A percentile compares a stretch with the other conserved stretches of the same genome.
Evolutionary conservation across 2,113 vertebrate species (phyloP).

Genomic region (Laterallus jamaicensis): DNA sequence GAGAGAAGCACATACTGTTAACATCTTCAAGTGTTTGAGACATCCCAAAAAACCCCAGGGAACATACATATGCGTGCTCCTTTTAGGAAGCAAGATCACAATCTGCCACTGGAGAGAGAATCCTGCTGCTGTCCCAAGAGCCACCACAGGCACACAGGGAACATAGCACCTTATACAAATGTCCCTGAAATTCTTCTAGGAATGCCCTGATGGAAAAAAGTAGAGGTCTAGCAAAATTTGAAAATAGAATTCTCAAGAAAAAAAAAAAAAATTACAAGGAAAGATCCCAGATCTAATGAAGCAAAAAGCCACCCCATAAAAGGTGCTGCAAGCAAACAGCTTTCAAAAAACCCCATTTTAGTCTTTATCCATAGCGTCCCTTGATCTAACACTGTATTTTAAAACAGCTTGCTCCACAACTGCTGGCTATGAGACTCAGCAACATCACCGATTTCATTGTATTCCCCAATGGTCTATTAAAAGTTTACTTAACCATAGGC

Average conservation of each 20-base stretch:
- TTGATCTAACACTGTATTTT: not conserved
- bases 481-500: not conserved
- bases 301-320: not conserved
- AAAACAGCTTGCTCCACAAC: not conserved
- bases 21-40: not conserved
- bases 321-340: not conserved
- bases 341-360: fast-evolving
- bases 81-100: not conserved
- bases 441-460: not conserved
- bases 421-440: not conserved
- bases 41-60: not conserved
- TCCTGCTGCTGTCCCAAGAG: not conserved
- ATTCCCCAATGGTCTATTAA: not conserved
- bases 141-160: fast-evolving
- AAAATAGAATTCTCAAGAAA: not conserved
- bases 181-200: not conserved
- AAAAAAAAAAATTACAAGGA: not conserved
- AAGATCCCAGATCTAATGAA: not conserved
- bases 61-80: fast-evolving
- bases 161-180: not conserved
- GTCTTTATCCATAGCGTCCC: not conserved
- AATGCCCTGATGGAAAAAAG: not conserved
- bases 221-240: fast-evolving
- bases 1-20: not conserved
- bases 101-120: not conserved